Evolutionary conservation across 2,797 vertebrate species (phyloP), one percentile per base, ranked within the genome.

Genomic region (Microctenopoma lineatum): DNA sequence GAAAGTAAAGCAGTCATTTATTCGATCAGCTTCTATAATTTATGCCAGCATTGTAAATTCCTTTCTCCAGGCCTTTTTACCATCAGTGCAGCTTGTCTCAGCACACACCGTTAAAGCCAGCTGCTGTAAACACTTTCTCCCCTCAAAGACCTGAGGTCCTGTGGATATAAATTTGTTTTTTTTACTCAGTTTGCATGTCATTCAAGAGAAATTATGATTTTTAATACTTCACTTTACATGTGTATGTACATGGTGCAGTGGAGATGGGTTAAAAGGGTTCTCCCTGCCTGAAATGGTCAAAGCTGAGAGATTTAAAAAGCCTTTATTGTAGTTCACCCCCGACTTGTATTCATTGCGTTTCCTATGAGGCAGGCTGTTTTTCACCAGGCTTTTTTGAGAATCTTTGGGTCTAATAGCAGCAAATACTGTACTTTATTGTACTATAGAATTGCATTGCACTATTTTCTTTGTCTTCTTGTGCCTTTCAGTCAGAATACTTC

Each of bases 221-320:
- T 63, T 62, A 81, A 70, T 67, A 36, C 55, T 21, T 21, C 21
- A 21, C 21, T 21, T 21, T 21, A 21, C 21, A 21, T 21, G 21
- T 21, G 21, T 21, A 21, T 21, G 21, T 21, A 21, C 21, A 21
- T 21, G 21, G 21, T 21, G 21, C 21, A 21, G 21, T 41, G 62
- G 65, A 67, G 73, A 66, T 77, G 55, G 39, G 61, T 48, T 81
- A 13, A 62, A 75, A 75, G 62, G 66, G 63, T 41, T 72, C 18
- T 73, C 64, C 44, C 39, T 66, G 88, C 88, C 87, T 84, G 36
- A 79, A 90, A 87, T 80, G 75, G 70, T 26, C 62, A 50, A 13
- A 47, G 55, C 67, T 80, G 76, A 89, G 83, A 84, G 73, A 68
- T 88, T 66, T 90, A 48, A 80, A 77, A 87, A 84, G 78, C 79